Conservation (phyloP, 2,797 vertebrate genomes). For the Miichthys miiuy region DNA sequence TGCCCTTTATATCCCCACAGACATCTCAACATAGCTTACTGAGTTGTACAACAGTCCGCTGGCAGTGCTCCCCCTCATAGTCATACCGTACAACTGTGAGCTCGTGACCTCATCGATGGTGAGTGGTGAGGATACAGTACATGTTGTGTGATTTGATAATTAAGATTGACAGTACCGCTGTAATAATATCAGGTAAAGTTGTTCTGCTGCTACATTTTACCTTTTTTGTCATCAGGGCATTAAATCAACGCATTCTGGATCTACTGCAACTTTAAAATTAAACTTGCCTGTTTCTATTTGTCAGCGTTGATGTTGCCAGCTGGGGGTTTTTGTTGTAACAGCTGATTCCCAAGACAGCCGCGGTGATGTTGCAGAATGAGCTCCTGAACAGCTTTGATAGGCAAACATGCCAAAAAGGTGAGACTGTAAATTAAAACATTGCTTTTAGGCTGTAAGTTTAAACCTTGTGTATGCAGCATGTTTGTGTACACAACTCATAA, state of each 20-base stretch:
- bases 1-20: conserved; percentile 65
- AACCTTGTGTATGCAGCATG: conserved; percentile 21
- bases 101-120: conserved; percentile 7
- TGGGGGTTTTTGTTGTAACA: conserved; percentile 46
- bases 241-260: background rate
- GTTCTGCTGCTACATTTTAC: background rate
- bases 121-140: background rate
- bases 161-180: background rate
- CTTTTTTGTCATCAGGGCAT: background rate
- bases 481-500: conserved; percentile 45
- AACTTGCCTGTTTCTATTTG: conserved; percentile 39
- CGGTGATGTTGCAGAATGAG: conserved; percentile 44
- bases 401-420: conserved; percentile 60
- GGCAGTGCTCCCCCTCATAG: conserved; percentile 20
- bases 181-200: background rate
- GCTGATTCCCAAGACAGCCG: conserved; percentile 66
- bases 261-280: conserved; percentile 36
- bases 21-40: conserved; percentile 66
- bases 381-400: conserved; percentile 56
- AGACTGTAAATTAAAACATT: conserved; percentile 56
- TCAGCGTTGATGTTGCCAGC: conserved; percentile 50
- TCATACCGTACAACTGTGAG: conserved; percentile 17
- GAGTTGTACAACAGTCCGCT: conserved; percentile 42
- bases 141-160: background rate
- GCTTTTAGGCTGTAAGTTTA: conserved; percentile 39